Evolutionary conservation across 2,797 vertebrate genomes (phyloP), one percentile per base, ranked within the genome.

Genomic region (Dendrocincla fuliginosa): DNA sequence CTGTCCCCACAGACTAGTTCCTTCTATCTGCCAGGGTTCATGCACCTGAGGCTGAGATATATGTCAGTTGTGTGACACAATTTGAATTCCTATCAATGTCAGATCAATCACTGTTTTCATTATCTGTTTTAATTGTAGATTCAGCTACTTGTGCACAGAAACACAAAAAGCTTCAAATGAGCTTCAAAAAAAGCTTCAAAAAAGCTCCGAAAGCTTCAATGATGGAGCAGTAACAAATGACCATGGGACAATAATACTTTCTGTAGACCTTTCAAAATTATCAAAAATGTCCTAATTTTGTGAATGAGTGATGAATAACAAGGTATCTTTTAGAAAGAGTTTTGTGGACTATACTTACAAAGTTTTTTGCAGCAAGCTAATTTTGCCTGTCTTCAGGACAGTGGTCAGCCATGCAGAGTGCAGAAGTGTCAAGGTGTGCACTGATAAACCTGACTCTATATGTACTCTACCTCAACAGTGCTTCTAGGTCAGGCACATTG

Each of bases 381-480:
- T 83, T 84, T 17, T 55, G 20, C 18, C n/a, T 57, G 7, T 63
- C 39, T 84, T 8, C 42, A 77, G 32, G 77, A 1, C 65, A 60
- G 6, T 6, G 24, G 10, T 32, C 32, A 55, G 16, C 10, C 35
- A 28, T 6, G 4, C 3, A 59, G 28, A n/a, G 7, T 20, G 16
- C 6, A 41, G 13, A 75, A 61, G 13, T 25, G 9, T 37, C 6
- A 39, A 76, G 73, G 20, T 3, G 10, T 44, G 42, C 5, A 7
- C 2, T 25, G n/a, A 18, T 41, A 75, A 71, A 49, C 25, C 28
- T 27, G 24, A 33, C 8, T 9, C 50, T 47, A 12, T 37, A 5
- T 0, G 1, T 73, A 27, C 10, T 11, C 6, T 14, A 46, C 32
- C 17, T 73, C 42, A 42, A 2, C 20, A 7, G 16, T 79, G 25